Conservation (phyloP, 2,888 invertebrate species). For the Muschampia plurimacula region DNA sequence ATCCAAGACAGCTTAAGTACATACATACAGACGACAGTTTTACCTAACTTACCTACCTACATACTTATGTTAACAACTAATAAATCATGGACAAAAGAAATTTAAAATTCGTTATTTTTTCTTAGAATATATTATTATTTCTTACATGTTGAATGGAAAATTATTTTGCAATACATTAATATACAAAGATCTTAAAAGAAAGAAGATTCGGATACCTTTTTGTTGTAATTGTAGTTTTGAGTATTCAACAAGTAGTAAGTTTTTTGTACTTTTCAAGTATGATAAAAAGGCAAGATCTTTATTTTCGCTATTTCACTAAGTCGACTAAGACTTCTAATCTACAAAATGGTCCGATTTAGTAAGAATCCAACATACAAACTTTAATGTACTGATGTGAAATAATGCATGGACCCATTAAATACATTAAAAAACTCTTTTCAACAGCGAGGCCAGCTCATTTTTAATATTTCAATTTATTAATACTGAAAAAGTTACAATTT, state of each 20-base stretch:
- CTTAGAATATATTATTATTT: conserved; percentile 51
- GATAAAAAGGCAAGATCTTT: conserved; percentile 57
- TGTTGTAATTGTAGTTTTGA: conserved; percentile 45
- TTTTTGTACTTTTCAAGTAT: conserved; percentile 70
- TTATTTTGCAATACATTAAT: conserved; percentile 36
- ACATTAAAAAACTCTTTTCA: conserved; percentile 54
- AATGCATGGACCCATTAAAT: conserved; percentile 51
- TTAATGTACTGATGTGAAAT: conserved; percentile 49
- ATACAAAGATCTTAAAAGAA: conserved; percentile 23
- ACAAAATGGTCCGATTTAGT: conserved; percentile 77
- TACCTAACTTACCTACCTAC: conserved; percentile 49
- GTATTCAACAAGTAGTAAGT: conserved; percentile 58
- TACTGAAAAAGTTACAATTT: conserved; percentile 54
- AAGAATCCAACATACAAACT: conserved; percentile 57
- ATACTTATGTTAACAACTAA: conserved; percentile 49
- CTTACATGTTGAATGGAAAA: conserved; percentile 18
- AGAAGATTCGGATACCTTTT: not conserved
- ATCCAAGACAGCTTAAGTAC: conserved; percentile 22
- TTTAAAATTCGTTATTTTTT: conserved; percentile 69
- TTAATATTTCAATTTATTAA: conserved; percentile 49
- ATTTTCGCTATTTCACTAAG: conserved; percentile 57
- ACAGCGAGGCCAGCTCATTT: conserved; percentile 66
- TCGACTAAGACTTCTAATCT: conserved; percentile 61
- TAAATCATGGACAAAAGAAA: conserved; percentile 52
- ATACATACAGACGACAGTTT: conserved; percentile 31